Percentiles rank a stretch among this genome's conserved stretches.
phyloP scores from a whole-genome alignment of 2,888 invertebrate species.

The Rhogogaster chlorosoma region DNA sequence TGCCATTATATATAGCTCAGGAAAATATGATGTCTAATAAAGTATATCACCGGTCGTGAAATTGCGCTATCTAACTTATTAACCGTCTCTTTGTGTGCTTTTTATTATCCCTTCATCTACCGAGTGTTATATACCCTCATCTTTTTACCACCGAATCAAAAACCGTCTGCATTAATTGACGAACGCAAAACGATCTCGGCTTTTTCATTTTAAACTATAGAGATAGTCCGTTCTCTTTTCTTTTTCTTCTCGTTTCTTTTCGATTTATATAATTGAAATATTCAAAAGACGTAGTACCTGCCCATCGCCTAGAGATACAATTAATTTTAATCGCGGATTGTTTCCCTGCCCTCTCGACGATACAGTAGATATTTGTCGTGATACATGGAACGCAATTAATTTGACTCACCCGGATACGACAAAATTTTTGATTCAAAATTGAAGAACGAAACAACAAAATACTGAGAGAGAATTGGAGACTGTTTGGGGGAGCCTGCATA shows the following conservation, averaged over 20 bases:
- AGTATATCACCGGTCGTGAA: conserved; percentile 2
- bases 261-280: not conserved
- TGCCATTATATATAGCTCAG: not conserved
- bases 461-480: not conserved
- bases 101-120: not conserved
- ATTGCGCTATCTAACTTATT: not conserved
- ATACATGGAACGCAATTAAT: conserved; percentile 34
- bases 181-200: not conserved
- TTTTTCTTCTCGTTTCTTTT: not conserved
- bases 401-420: not conserved
- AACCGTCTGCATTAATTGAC: not conserved
- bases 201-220: not conserved
- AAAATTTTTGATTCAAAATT: not conserved
- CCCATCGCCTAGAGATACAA: not conserved
- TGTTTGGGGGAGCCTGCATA: no score
- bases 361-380: not conserved
- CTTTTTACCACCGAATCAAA: not conserved
- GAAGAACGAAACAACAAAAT: not conserved
- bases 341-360: not conserved
- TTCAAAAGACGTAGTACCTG: not conserved
- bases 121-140: not conserved
- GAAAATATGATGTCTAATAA: not conserved
- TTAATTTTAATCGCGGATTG: not conserved
- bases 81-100: not conserved
- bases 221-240: not conserved